Base-by-base conservation (phyloP, 1,140 invertebrate species). In the Zaprionus davidi region DNA sequence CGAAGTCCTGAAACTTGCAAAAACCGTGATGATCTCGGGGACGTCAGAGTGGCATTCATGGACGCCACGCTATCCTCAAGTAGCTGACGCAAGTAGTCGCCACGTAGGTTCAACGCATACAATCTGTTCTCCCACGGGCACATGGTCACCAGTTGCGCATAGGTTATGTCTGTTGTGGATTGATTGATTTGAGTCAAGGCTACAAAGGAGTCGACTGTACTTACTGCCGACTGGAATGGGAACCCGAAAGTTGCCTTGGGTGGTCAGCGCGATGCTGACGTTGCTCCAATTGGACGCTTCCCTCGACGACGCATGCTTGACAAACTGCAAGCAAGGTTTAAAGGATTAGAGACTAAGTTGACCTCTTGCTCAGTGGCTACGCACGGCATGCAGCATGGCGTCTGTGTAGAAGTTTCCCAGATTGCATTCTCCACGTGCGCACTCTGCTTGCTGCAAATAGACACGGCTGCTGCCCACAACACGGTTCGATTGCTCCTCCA, bases 101-200 rank as follows among this genome's bases (percentile, higher is more conserved):
- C 96, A 12, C 90, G 92, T 24, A 97, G 79, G 51, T 95, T 95
- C 15, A 96, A 93, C 1, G 95, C 92, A 73, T 96, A 95, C 36
- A 96, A 93, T n/a, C 93, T 94, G 91, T 97, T 96, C 78, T 95
- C 94, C 81, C 97, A 97, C 3, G 96, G 96, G n/a, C 95, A 92
- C 6, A 95, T 93, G 68, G 95, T 94, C 11, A 96, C 81, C 1
- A 97, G 80, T 58, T 95, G 95, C 53, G 94, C 95, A n/a, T 94
- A 95, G 20, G 95, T 96, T 15, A 97, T 94, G 31, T 94, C 94
- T 92, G 93, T 15, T 3, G 5, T 12, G 20, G 92, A 91, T 9
- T 9, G n/a, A 53, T 12, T 2, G 9, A 55, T 34, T n/a, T 0
- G 53, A 6, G 15, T 20, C 9, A 20, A 22, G 13, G 13, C 1